Base-by-base conservation (phyloP, 2,797 vertebrate species). In the Pampus argenteus region DNA sequence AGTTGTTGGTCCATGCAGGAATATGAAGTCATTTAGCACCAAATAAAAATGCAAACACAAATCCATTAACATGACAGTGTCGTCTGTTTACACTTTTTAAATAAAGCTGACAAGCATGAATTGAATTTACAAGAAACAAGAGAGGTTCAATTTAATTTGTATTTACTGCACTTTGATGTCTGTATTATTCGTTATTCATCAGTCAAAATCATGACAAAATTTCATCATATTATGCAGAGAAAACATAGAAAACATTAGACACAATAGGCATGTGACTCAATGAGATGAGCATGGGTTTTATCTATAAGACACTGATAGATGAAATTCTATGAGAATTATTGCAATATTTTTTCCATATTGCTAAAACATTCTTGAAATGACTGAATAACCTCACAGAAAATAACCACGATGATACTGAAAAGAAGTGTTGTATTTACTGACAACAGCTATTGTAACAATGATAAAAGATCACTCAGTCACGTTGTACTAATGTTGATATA, bases 401-500 rank as follows among this genome's bases (percentile, higher is more conserved):
- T 5, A 15, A 26, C 18, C 5, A 17, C 42, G 1, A 14, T 2
- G 7, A 42, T 40, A n/a, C 20, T 23, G 5, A 20, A 48, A 60
- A 48, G 3, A 1, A 6, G 20, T 25, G 17, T 25, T 17, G 63
- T 14, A 38, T 29, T 47, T 29, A 57, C 51, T 28, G 52, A 8
- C 23, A 1, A 55, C 49, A 52, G 38, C 52, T 45, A 26, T 51
- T 20, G 50, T 36, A 66, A 34, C 56, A 54, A 14, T 31, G 55
- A 60, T 36, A 23, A 29, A 58, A 52, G 58, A 40, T 7, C 59
- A 58, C 47, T 59, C 25, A 65, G 40, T 28, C 13, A 22, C 18
- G 28, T 25, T 20, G 17, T 7, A 18, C 18, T 3, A 18, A 61
- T 25, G n/a, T 5, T 50, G 56, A 70, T 42, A 25, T 1, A 28